A percentile compares a stretch with the other conserved stretches of the same genome.
phyloP scores from a whole-genome alignment of 2,113 vertebrate genomes.

The Copsychus sechellarum region DNA sequence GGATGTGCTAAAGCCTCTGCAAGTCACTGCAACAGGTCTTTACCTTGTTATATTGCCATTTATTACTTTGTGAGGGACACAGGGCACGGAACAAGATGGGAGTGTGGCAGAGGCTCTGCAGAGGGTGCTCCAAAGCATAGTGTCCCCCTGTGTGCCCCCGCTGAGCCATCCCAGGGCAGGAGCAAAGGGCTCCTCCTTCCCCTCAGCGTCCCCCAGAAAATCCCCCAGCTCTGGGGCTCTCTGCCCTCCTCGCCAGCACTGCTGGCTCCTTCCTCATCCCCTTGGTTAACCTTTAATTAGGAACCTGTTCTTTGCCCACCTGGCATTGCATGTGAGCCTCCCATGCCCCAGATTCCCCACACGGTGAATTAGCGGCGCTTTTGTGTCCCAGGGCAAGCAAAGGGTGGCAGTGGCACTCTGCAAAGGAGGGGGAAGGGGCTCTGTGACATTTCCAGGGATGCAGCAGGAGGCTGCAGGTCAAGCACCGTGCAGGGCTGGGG shows the following conservation, averaged over 20 bases:
- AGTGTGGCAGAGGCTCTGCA: neutral
- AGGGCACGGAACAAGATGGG: neutral
- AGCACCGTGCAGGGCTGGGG: neutral
- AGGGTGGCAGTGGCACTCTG: neutral
- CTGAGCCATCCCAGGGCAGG: fast-evolving
- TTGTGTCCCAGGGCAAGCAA: neutral
- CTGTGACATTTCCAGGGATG: neutral
- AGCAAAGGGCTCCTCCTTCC: neutral
- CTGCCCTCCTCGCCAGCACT: fast-evolving
- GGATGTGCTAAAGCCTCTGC: neutral
- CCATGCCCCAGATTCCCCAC: neutral
- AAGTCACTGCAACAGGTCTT: neutral
- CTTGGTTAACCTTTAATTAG: neutral
- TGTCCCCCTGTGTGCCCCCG: neutral
- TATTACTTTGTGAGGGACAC: neutral
- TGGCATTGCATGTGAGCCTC: fast-evolving
- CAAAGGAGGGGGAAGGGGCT: neutral
- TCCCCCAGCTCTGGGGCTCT: neutral
- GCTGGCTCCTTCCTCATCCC: neutral
- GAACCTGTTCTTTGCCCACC: neutral
- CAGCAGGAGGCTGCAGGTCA: neutral
- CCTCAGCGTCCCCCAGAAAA: neutral
- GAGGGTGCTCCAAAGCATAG: fast-evolving
- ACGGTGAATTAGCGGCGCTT: fast-evolving
- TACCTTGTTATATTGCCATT: neutral